These are phyloP conservation scores for Pocillopora verrucosa DNA, from an alignment of 64 coral and sea anemone species.

Conservation along the genomic window DNA sequence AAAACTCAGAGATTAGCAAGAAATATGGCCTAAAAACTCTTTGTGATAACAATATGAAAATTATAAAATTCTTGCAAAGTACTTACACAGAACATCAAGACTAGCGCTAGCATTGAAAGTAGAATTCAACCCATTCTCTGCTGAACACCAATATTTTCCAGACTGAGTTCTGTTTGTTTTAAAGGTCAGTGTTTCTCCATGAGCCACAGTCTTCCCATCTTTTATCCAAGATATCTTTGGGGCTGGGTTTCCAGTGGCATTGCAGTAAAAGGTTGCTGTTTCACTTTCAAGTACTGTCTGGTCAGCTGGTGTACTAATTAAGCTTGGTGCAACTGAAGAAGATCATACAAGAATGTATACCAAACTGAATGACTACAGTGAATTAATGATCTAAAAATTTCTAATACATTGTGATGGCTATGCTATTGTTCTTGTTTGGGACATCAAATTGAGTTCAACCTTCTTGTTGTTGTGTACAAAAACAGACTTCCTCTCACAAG, in stretches of 20 bases:
- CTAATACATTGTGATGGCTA: neutral
- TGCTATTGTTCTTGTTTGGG: no score
- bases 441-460: no score
- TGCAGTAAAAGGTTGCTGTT: neutral
- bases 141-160: neutral
- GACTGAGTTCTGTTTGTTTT: neutral
- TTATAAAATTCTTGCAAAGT: neutral
- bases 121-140: neutral
- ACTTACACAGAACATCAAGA: constrained; percentile 1
- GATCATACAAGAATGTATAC: neutral
- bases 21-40: neutral
- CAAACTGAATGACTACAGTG: no score
- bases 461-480: no score
- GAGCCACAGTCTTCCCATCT: neutral
- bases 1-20: no score
- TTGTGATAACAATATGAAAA: no score
- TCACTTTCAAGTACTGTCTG: neutral
- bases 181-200: neutral
- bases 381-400: no score
- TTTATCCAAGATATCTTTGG: constrained; percentile 24
- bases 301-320: neutral
- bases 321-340: constrained; percentile 22
- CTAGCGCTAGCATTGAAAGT: neutral
- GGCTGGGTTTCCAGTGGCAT: constrained; percentile 8
- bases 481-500: no score